Evolutionary conservation across 2,888 invertebrate species (phyloP).

Genomic region (Epistrophe grossulariae): DNA sequence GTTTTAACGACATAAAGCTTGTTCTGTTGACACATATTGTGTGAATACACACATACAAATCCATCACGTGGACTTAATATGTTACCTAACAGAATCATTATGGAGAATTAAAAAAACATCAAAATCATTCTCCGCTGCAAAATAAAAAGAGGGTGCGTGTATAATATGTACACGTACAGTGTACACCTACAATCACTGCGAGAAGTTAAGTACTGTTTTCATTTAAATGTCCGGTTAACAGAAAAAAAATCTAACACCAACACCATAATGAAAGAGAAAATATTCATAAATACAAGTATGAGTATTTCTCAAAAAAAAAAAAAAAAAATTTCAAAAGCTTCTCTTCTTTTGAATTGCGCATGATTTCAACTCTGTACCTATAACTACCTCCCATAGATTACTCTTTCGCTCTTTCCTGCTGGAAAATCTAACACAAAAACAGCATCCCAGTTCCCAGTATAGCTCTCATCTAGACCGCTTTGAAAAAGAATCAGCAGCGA

Average conservation of each 20-base stretch:
- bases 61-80: conserved; percentile 50
- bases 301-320: conserved; percentile 7
- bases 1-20: neutral
- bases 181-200: conserved; percentile 30
- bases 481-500: conserved; percentile 39
- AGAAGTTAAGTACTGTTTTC: conserved; percentile 31
- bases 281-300: conserved; percentile 28
- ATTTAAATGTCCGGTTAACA: conserved; percentile 36
- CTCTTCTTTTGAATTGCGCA: conserved; percentile 48
- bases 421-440: neutral
- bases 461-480: conserved; percentile 6
- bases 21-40: conserved; percentile 36
- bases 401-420: conserved; percentile 33
- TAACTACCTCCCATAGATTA: neutral
- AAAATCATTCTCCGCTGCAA: conserved; percentile 20
- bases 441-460: conserved; percentile 36
- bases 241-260: conserved; percentile 25
- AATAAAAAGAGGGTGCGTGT: conserved; percentile 24
- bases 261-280: conserved; percentile 10
- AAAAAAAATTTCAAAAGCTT: conserved; percentile 43
- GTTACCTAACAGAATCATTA: conserved; percentile 6
- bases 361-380: conserved; percentile 35
- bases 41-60: conserved; percentile 18
- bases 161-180: neutral
- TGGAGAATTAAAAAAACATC: conserved; percentile 23